Evolutionary conservation across 2,113 vertebrate species (phyloP), one percentile per base, ranked within the genome.

Genomic region (Misgurnus anguillicaudatus): DNA sequence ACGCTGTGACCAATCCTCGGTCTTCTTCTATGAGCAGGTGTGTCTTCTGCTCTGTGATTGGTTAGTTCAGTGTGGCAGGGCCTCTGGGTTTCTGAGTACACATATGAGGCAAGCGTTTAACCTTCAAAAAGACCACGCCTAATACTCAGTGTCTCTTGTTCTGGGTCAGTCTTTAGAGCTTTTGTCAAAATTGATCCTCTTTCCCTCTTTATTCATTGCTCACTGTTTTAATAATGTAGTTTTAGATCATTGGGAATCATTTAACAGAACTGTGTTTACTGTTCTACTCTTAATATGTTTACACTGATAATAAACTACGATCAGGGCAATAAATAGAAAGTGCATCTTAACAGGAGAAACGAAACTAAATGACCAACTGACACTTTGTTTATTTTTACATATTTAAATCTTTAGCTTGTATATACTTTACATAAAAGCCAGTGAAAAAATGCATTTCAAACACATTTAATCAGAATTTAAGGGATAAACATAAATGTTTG

Each of bases 31-130:
- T 60, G 83, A 62, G 83, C 94, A 95, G 95, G 95, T 95, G 94
- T 95, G 94, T 94, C 93, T 90, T 77, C 21, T n/a, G 80, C 57
- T 85, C 78, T 85, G 89, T 90, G 91, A 95, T 94, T 93, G 91
- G 94, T 89, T 76, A 3, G 66, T 48, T 80, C 42, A 57, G 70
- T 57, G 57, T 66, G 77, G 74, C 87, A 62, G 79, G 78, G 76
- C 73, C 77, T 72, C 55, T 39, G 78, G 78, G 60, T 80, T 62
- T 79, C 76, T 77, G 83, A 63, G 80, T 72, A 58, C 11, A 31
- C 31, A 71, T 24, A 82, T 85, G 85, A 89, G 82, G 84, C 77
- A 85, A 88, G 78, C 66, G 4, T 81, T 47, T 67, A 79, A 76
- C 74, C 74, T 76, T 76, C 74, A 63, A 76, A 82, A 80, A 76